Base-by-base conservation (phyloP, 2,888 invertebrate genomes). In the Andrena camellia region DNA sequence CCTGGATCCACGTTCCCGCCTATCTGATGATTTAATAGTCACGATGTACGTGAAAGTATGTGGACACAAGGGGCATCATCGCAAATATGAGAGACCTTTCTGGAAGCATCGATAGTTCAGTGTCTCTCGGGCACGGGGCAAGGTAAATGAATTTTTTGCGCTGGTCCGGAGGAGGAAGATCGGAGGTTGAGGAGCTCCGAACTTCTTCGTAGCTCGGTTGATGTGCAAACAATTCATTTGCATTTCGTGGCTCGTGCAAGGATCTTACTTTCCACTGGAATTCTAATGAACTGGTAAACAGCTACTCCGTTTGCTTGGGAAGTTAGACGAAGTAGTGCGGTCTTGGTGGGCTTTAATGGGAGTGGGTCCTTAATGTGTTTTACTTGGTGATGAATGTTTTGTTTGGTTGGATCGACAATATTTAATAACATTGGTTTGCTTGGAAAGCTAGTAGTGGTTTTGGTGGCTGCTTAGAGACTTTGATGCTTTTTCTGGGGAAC, bases 141-240 rank as follows among this genome's bases (percentile, higher is more conserved):
- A 57, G 23, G 10, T 26, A 26, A 57, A 26, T 57, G 57, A 26
- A 57, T 57, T 57, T 57, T 57, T 57, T 57, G 23, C 8, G 13
- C 10, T 1, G 20, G 8, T 8, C 10, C 8, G 10, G 8, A 57
- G 57, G 23, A 57, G 23, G 23, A 26, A 57, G 57, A 57, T 57
- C 23, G 10, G 23, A 23, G 20, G 23, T 57, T 4, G 23, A 23
- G 23, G 23, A 57, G 57, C 57, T 23, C 23, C 26, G 57, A 57
- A 26, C 57, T 10, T 7, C 23, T 26, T 26, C 10, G 57, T 57
- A 20, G 20, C 42, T 42, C 17, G 42, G 42, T 5, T 42, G 42
- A 42, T 42, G 17, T 17, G 42, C 42, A 42, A 42, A 74, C 23
- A 59, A 29, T 68, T 48, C 57, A 33, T 74, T 33, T 72, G 26